Conservation (phyloP, 2,113 vertebrate species). For the Halichoeres trimaculatus region DNA sequence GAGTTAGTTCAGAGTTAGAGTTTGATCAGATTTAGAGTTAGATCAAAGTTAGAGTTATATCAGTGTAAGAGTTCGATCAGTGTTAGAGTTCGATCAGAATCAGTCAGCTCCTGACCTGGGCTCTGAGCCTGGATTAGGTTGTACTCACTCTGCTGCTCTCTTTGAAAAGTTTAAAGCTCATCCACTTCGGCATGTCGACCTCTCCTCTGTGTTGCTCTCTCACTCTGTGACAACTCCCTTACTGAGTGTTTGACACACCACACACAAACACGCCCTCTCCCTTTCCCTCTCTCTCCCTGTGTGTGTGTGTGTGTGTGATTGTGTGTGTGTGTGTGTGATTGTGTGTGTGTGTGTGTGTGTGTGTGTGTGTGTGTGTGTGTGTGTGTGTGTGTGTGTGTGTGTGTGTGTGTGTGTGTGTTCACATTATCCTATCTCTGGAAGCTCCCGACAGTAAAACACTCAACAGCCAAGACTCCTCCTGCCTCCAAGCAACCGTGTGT, state of each 20-base stretch:
- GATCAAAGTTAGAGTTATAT: too few species aligned
- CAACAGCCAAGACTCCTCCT: conserved; percentile 1
- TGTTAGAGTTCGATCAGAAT: too few species aligned
- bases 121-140: not conserved
- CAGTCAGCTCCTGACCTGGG: too few species aligned
- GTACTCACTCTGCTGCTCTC: conserved; percentile 83
- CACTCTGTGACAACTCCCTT: conserved; percentile 63
- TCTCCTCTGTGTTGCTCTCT: conserved; percentile 37
- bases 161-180: conserved; percentile 85
- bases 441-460: conserved; percentile 31
- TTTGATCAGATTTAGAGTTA: too few species aligned
- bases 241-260: conserved; percentile 37
- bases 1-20: too few species aligned
- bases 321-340: too few species aligned
- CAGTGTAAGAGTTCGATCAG: too few species aligned
- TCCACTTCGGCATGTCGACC: conserved; percentile 84
- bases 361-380: too few species aligned
- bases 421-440: conserved; percentile 46
- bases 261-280: conserved; percentile 44
- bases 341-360: too few species aligned
- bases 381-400: too few species aligned
- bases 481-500: too few species aligned
- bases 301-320: too few species aligned
- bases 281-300: not conserved
- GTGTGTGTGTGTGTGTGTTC: conserved; percentile 38